Base-by-base conservation (phyloP, 2,113 vertebrate genomes). In the Tretioscincus oriximinensis region DNA sequence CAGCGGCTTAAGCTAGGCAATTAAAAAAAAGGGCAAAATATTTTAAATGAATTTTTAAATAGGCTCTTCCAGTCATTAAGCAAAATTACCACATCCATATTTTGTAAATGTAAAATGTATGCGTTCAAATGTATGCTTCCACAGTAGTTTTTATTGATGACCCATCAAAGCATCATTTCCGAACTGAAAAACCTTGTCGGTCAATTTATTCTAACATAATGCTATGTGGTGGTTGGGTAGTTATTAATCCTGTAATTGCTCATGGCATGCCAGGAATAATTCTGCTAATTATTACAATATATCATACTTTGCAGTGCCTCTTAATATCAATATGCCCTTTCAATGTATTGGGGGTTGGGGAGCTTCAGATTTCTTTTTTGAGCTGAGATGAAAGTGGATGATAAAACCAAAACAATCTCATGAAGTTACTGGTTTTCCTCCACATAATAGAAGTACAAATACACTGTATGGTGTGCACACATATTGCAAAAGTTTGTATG, bases 191-290 rank as follows among this genome's bases (percentile, higher is more conserved):
- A 90, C 76, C 87, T 95, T 95, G 94, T 95, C 84, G 89, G 94
- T 94, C 94, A 95, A 95, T 96, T 96, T 95, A 94, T 94, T 95
- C 88, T 90, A 93, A 93, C 92, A 92, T 93, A 93, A 94, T 91
- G 92, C 86, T 88, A 14, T 94, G 92, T 93, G 91, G 88, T 84
- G 91, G 86, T 85, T 86, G 89, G 88, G 77, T 95, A 89, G 90
- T 94, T 95, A 95, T 95, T 94, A 95, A 94, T 94, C 85, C 93
- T 93, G 91, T 94, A 94, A 95, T 95, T 95, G 93, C 94, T 95
- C 94, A 93, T 58, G 85, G 87, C 87, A 92, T 93, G 93, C 94
- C 92, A 95, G 91, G 84, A 95, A 95, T 95, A 94, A 95, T 95
- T 95, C 92, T 89, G 86, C 89, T 95, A 95, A 95, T 95, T 95